These are phyloP conservation scores for Andrena praecox DNA, from an alignment of 2,888 invertebrate genomes.

Conservation along the genomic window DNA sequence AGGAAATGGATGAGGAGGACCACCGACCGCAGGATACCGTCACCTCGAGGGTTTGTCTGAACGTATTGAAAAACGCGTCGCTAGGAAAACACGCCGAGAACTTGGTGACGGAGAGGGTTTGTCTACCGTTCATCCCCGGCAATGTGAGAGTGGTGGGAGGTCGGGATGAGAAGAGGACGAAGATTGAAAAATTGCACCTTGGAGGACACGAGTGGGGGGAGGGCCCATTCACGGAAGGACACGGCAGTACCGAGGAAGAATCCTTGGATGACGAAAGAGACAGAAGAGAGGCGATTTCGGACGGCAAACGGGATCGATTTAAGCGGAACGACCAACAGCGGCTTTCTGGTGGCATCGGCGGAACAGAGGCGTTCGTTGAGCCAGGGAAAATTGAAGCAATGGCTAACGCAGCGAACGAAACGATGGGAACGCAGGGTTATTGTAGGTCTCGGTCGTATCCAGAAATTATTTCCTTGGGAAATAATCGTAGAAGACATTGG, in stretches of 20 bases:
- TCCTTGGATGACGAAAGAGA: background rate
- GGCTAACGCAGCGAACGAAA: background rate
- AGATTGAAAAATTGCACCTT: slow-evolving; percentile 59
- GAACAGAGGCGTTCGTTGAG: background rate
- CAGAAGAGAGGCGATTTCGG: background rate
- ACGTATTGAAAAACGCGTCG: slow-evolving; percentile 33
- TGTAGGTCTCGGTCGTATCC: background rate
- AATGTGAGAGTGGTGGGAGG: background rate
- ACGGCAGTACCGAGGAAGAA: slow-evolving; percentile 37
- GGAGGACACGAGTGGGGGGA: slow-evolving; percentile 67
- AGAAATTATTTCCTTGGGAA: background rate
- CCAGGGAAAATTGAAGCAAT: background rate
- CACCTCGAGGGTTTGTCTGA: slow-evolving; percentile 39
- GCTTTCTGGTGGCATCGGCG: background rate
- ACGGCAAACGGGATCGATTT: background rate
- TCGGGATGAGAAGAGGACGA: background rate
- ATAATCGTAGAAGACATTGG: background rate
- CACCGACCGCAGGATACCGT: background rate
- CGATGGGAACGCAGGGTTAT: background rate
- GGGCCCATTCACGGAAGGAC: slow-evolving; percentile 32
- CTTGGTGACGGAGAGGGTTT: slow-evolving; percentile 65
- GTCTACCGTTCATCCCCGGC: slow-evolving; percentile 51
- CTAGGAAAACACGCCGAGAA: background rate
- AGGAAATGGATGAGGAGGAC: background rate
- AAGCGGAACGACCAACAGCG: background rate